Evolutionary conservation across 2,888 invertebrate genomes (phyloP).

Genomic region (Tenthredo livida): DNA sequence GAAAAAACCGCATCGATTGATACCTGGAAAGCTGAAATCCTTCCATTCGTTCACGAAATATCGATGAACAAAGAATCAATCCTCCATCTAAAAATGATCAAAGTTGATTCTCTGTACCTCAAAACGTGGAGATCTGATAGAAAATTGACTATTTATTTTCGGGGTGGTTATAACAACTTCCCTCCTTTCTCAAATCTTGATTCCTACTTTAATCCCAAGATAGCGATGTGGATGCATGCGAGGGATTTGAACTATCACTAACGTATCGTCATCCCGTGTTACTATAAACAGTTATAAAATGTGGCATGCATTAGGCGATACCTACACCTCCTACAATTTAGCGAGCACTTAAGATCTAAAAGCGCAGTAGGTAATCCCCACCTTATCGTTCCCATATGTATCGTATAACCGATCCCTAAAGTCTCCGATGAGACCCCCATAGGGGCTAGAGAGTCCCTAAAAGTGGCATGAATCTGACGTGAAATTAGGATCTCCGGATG

Average conservation of each 20-base stretch:
- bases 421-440: constrained; percentile 9
- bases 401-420: constrained; percentile 44
- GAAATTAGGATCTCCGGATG: constrained; percentile 51
- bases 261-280: not conserved
- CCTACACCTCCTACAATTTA: constrained; percentile 32
- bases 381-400: constrained; percentile 36
- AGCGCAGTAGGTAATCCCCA: constrained; percentile 44
- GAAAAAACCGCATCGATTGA: no score
- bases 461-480: constrained; percentile 44
- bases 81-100: no score
- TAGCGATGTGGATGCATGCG: not conserved
- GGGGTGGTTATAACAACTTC: no score
- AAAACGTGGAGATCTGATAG: no score
- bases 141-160: no score
- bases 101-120: no score
- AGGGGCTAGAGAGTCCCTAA: constrained; percentile 42
- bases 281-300: not conserved
- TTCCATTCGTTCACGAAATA: no score
- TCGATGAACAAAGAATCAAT: no score
- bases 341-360: constrained; percentile 34
- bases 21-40: no score
- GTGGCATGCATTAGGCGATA: constrained; percentile 2
- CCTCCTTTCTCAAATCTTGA: not conserved
- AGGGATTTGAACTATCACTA: not conserved
- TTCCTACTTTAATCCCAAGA: not conserved